Base-by-base conservation (phyloP, 2,797 vertebrate genomes). In the Sebastes vulpes region DNA sequence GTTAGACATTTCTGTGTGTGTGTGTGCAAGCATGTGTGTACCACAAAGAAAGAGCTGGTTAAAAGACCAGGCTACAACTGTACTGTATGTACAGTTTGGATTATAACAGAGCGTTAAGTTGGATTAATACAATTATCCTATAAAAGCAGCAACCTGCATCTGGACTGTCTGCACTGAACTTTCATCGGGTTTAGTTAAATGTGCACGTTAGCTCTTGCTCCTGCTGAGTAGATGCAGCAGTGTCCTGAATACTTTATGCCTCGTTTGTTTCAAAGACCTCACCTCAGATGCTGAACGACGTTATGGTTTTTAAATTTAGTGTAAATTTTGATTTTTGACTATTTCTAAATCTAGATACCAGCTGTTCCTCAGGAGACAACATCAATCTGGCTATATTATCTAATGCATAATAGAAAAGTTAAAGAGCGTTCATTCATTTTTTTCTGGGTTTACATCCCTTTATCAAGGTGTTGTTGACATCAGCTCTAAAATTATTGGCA, bases 1-100 rank as follows among this genome's bases (percentile, higher is more conserved):
- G 88, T 92, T 90, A 88, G 69, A 78, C 28, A 52, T 81, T 75
- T 64, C 25, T 63, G 10, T 59, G 35, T 56, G 70, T 46, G 42
- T 29, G 29, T 63, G 61, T 29, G 29, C 28, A 61, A 21, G 63
- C 10, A 57, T 78, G 59, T 23, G 32, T 66, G 38, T 26, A 29
- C 20, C 23, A 23, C 38, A 12, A 31, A 50, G 21, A 63, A 14
- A 46, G 11, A 75, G 60, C 63, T 50, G 46, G 11, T 61, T 66
- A 12, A 48, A 23, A 79, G 52, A 71, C 25, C 35, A 29, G 29
- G 46, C 56, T 77, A 54, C 42, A 74, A 28, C 20, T 71, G 35
- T 52, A 61, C 67, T 72, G 66, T 31, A 50, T 4, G 9, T 21
- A 64, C 78, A 64, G 64, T 78, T 26, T 10, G 8, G 1, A 25